Conservation (phyloP, 1,140 invertebrate genomes). For the Saccostrea glomerata region DNA sequence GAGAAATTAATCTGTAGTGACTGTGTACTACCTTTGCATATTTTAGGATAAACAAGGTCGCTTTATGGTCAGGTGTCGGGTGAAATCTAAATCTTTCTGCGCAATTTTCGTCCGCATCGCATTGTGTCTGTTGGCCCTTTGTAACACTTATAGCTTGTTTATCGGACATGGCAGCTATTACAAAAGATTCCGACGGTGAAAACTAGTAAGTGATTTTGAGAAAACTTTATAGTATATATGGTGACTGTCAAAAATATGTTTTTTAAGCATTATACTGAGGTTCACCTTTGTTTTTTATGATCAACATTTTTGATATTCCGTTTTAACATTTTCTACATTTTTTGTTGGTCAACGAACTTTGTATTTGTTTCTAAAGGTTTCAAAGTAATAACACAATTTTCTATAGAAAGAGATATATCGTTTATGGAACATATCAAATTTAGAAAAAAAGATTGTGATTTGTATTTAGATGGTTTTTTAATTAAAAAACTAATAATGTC, state of each 20-base stretch:
- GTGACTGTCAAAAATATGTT: background rate
- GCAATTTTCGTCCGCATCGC: background rate
- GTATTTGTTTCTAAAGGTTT: no score
- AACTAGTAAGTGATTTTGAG: background rate
- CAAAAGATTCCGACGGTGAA: background rate
- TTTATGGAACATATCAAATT: no score
- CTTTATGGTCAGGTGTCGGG: background rate
- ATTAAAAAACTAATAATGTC: no score
- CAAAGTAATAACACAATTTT: no score
- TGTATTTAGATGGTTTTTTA: no score
- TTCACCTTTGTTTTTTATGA: background rate
- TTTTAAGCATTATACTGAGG: background rate
- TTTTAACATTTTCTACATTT: background rate
- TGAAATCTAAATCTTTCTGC: background rate
- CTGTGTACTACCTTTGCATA: background rate
- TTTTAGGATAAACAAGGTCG: background rate
- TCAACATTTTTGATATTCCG: background rate
- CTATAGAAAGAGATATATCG: no score
- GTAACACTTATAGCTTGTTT: no score
- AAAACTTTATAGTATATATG: background rate
- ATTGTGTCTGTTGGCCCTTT: no score
- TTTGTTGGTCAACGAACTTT: background rate
- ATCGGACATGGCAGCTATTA: background rate
- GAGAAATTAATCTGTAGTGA: background rate
- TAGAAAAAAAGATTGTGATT: no score